A percentile compares a stretch with the other conserved stretches of the same genome.
phyloP scores from a whole-genome alignment of 2,888 invertebrate species.

The Acanthococcus lagerstroemiae region DNA sequence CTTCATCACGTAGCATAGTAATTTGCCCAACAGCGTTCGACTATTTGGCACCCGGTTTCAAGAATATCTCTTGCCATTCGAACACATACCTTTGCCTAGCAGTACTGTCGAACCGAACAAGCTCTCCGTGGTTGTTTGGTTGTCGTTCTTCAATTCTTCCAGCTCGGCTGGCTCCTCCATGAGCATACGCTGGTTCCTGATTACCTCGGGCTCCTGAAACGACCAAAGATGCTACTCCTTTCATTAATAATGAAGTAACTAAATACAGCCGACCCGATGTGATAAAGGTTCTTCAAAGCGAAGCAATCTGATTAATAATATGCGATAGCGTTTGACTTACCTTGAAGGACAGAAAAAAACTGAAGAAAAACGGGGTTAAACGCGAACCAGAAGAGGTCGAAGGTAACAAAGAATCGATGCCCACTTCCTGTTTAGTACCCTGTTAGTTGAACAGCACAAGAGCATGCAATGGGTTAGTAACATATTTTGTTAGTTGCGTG shows the following conservation, averaged over 20 bases:
- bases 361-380: conserved; percentile 13
- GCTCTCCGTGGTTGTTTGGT: conserved; percentile 32
- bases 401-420: conserved; percentile 22
- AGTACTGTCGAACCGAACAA: conserved; percentile 38
- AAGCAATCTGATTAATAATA: not conserved
- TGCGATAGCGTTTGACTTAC: not conserved
- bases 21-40: too few relatives aligned
- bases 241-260: conserved; percentile 41
- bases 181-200: conserved; percentile 57
- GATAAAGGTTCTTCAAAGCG: not conserved
- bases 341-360: conserved; percentile 26
- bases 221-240: conserved; percentile 69
- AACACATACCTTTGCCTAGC: conserved; percentile 42
- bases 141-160: conserved; percentile 22
- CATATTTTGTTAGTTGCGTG: too few relatives aligned
- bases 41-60: too few relatives aligned
- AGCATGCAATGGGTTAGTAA: too few relatives aligned
- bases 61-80: too few relatives aligned
- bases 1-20: too few relatives aligned
- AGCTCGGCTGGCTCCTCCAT: conserved; percentile 36
- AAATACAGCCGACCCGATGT: too few relatives aligned
- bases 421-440: conserved; percentile 14
- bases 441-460: conserved; percentile 21
- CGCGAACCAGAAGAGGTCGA: conserved; percentile 23
- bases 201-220: conserved; percentile 61